Conservation (phyloP, 2,113 vertebrate species). For the Micronycteris hirsuta region DNA sequence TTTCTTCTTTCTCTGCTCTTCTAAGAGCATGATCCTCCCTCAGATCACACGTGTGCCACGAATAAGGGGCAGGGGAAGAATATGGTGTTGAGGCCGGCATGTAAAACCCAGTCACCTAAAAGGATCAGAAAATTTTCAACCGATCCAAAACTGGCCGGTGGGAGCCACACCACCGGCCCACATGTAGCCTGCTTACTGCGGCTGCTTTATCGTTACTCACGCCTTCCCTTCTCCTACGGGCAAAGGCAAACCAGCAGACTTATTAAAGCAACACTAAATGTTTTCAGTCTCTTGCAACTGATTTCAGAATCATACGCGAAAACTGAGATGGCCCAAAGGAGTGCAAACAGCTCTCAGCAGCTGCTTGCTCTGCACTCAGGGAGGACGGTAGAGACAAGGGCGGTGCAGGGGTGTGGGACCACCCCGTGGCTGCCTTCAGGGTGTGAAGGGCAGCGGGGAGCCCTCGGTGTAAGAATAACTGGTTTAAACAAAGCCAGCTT, state of each 20-base stretch:
- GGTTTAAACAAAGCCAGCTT: background rate
- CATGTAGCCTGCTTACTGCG: background rate
- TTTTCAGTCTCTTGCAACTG: conserved; percentile 1
- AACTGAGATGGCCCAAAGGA: background rate
- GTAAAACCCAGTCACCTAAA: background rate
- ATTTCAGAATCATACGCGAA: background rate
- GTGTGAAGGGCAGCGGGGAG: background rate
- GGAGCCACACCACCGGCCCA: background rate
- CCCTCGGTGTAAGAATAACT: background rate
- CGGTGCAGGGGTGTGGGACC: background rate
- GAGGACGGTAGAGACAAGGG: background rate
- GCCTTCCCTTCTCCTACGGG: background rate
- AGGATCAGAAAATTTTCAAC: background rate
- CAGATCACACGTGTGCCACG: background rate
- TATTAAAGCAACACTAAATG: background rate
- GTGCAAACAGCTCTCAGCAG: background rate
- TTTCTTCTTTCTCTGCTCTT: background rate
- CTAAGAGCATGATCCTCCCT: background rate
- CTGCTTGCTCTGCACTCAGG: background rate
- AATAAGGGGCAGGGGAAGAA: background rate
- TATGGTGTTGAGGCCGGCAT: background rate
- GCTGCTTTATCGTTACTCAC: background rate
- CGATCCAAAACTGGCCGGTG: background rate
- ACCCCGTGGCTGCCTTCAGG: background rate
- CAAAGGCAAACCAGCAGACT: background rate